phyloP scores from a whole-genome alignment of 2,888 invertebrate species.

The Heliothis peltigera region DNA sequence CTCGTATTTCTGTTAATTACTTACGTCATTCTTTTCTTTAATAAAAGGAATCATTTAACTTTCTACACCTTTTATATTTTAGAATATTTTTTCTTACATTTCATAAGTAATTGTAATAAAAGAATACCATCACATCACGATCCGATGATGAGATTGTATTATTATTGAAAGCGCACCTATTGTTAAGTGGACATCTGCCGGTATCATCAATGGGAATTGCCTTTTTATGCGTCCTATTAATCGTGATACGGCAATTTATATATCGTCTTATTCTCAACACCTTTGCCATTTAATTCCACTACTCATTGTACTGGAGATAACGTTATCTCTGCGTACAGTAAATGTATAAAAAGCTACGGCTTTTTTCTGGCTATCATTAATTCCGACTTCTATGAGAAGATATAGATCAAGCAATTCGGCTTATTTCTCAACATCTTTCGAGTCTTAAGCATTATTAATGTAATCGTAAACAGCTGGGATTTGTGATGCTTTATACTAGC shows the following conservation, averaged over 20 bases:
- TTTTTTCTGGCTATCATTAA: not conserved
- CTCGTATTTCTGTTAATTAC: constrained; percentile 49
- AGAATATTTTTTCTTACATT: constrained; percentile 18
- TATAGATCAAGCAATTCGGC: not conserved
- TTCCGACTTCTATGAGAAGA: not conserved
- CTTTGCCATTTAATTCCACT: constrained; percentile 37
- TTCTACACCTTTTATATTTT: constrained; percentile 21
- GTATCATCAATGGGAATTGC: constrained; percentile 69
- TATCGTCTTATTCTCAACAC: constrained; percentile 45
- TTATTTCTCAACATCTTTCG: not conserved
- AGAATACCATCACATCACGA: constrained; percentile 50
- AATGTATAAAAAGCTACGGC: not conserved
- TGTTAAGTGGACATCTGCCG: constrained; percentile 78
- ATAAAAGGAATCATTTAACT: constrained; percentile 17
- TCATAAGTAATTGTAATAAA: constrained; percentile 43
- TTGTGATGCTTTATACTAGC: constrained; percentile 60
- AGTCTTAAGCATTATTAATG: constrained; percentile 5
- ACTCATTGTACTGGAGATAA: constrained; percentile 1
- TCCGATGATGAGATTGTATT: constrained; percentile 58
- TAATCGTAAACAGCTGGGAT: constrained; percentile 42
- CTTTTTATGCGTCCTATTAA: constrained; percentile 64
- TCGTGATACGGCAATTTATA: constrained; percentile 64
- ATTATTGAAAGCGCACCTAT: constrained; percentile 72
- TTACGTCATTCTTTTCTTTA: constrained; percentile 23
- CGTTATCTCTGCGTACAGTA: not conserved